These are phyloP conservation scores for Allolobophora icterica DNA, from an alignment of 2,888 invertebrate species.

Conservation along the genomic window DNA sequence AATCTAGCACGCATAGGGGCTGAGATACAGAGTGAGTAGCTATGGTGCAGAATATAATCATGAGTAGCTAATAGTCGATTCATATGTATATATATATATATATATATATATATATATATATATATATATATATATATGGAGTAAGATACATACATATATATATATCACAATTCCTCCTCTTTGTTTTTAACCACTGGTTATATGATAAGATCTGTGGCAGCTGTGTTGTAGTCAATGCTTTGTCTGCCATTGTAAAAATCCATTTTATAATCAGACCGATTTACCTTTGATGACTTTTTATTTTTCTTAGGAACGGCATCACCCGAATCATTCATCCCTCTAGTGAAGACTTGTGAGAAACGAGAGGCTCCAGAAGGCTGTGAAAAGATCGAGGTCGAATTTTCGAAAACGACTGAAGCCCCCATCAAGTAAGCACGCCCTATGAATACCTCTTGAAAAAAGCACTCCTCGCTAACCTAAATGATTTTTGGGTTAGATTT, in stretches of 20 bases:
- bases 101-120: no score
- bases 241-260: not conserved
- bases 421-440: not conserved
- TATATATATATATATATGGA: no score
- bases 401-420: not conserved
- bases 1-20: no score
- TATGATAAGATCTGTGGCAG: not conserved
- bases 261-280: not conserved
- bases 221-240: not conserved
- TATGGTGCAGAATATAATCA: no score
- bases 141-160: no score
- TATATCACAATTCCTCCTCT: not conserved
- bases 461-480: no score
- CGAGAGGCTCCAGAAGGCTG: conserved; percentile 18
- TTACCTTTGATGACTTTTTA: not conserved
- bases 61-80: no score
- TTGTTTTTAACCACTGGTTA: not conserved
- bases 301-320: not conserved
- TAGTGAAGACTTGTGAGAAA: not conserved
- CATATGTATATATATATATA: no score
- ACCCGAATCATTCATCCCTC: not conserved
- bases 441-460: not conserved
- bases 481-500: no score
- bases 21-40: no score
- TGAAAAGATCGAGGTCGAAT: conserved; percentile 14